Evolutionary conservation across 2,113 vertebrate species (phyloP).

Genomic region (Morone saxatilis): DNA sequence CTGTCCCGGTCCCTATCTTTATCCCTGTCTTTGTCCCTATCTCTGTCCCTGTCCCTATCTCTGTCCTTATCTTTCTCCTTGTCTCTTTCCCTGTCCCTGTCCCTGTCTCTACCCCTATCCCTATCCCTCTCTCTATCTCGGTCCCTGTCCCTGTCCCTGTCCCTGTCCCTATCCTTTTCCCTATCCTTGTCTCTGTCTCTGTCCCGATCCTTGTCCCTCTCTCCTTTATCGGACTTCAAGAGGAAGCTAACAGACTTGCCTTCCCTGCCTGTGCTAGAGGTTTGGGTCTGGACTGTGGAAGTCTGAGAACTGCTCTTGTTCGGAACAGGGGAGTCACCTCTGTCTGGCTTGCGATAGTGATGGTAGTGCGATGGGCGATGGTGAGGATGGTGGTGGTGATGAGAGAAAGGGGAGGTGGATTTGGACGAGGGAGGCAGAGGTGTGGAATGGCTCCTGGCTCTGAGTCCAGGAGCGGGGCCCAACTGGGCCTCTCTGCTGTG

Average conservation of each 20-base stretch:
- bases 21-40: slow-evolving; percentile 24
- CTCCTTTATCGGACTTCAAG: slow-evolving; percentile 83
- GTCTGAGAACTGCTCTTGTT: slow-evolving; percentile 83
- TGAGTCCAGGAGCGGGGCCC: slow-evolving; percentile 84
- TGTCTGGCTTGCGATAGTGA: slow-evolving; percentile 88
- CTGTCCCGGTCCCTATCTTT: slow-evolving; percentile 36
- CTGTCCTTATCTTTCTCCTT: slow-evolving; percentile 45
- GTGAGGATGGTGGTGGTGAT: slow-evolving; percentile 89
- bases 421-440: slow-evolving; percentile 93
- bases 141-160: slow-evolving; percentile 48
- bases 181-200: slow-evolving; percentile 69
- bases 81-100: slow-evolving; percentile 56
- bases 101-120: slow-evolving; percentile 17
- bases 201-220: slow-evolving; percentile 81
- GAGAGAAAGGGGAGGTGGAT: slow-evolving; percentile 87
- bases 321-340: slow-evolving; percentile 85
- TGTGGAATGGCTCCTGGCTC: slow-evolving; percentile 93
- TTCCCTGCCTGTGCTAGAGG: slow-evolving; percentile 78
- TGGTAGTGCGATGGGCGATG: slow-evolving; percentile 87
- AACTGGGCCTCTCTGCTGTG: slow-evolving; percentile 81
- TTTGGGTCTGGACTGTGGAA: slow-evolving; percentile 83
- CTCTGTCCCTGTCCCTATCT: slow-evolving; percentile 48
- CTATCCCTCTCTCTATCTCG: slow-evolving; percentile 8
- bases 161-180: slow-evolving; percentile 45
- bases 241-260: slow-evolving; percentile 85